Percentiles rank a stretch among this genome's conserved stretches.
phyloP scores from a whole-genome alignment of 2,113 vertebrate species.

The Halcyon senegalensis region DNA sequence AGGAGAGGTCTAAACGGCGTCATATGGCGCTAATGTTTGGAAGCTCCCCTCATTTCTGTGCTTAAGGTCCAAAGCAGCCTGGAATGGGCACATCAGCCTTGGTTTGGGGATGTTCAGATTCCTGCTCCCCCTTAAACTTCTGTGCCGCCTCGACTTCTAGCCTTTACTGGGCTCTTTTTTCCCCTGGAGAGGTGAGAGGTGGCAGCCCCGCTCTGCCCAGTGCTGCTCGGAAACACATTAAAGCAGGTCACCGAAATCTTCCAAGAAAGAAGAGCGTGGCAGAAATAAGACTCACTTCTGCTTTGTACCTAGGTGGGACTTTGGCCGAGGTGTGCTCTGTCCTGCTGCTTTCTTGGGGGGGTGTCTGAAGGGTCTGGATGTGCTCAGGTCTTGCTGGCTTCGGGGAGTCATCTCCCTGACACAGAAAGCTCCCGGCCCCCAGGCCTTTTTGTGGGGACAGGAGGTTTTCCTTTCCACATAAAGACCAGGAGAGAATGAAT shows the following conservation, averaged over 20 bases:
- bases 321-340: rapidly evolving
- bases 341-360: not conserved
- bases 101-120: not conserved
- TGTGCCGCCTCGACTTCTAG: rapidly evolving
- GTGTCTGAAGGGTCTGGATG: rapidly evolving
- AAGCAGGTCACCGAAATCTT: not conserved
- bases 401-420: rapidly evolving
- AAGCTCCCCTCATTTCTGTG: not conserved
- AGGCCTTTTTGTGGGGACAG: not conserved
- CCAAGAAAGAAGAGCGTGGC: not conserved
- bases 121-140: not conserved
- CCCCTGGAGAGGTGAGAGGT: not conserved
- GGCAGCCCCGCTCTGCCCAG: not conserved
- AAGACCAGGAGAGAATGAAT: not conserved
- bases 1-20: not conserved
- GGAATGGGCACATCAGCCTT: not conserved
- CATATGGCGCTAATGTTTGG: not conserved
- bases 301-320: not conserved
- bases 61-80: not conserved
- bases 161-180: not conserved
- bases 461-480: not conserved
- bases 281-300: not conserved
- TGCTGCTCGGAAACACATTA: not conserved
- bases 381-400: not conserved
- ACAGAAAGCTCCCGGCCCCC: not conserved